phyloP scores from a whole-genome alignment of 53 echinoderm and acorn worm genomes.

The Echinometra lucunter region DNA sequence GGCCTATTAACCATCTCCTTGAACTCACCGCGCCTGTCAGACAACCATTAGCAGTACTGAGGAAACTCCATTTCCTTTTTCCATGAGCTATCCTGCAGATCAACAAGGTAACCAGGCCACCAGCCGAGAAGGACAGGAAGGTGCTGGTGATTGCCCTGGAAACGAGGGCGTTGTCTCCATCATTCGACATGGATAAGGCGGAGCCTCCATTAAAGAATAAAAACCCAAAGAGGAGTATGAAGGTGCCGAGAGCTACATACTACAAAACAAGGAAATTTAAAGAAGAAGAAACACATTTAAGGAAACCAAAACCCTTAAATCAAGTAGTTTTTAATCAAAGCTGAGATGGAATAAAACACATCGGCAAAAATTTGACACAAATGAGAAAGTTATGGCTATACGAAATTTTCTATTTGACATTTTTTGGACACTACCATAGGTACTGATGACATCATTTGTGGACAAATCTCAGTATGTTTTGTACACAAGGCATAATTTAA shows the following conservation, averaged over 20 bases:
- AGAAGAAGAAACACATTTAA: not conserved
- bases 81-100: conserved; percentile 69
- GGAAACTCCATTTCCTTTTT: conserved; percentile 79
- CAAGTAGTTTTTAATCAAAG: too few species aligned
- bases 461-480: too few species aligned
- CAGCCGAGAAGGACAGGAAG: conserved; percentile 76
- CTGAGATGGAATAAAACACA: too few species aligned
- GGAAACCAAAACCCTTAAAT: too few species aligned
- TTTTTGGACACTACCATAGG: too few species aligned
- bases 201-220: conserved; percentile 94
- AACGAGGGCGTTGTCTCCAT: conserved; percentile 77
- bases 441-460: too few species aligned
- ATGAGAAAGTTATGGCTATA: too few species aligned
- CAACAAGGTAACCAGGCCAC: conserved; percentile 75
- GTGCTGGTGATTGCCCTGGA: conserved; percentile 85
- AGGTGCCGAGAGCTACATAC: conserved; percentile 86
- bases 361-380: too few species aligned
- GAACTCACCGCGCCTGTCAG: conserved; percentile 86
- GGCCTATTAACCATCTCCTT: not conserved
- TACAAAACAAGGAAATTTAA: conserved; percentile 33
- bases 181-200: conserved; percentile 79
- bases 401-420: too few species aligned
- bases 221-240: conserved; percentile 94
- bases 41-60: conserved; percentile 83
- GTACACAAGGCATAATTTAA: too few species aligned